Evolutionary conservation across 23 tunicate genomes (phyloP), one percentile per base, ranked within the genome.

Genomic region (Trididemnum clinides): DNA sequence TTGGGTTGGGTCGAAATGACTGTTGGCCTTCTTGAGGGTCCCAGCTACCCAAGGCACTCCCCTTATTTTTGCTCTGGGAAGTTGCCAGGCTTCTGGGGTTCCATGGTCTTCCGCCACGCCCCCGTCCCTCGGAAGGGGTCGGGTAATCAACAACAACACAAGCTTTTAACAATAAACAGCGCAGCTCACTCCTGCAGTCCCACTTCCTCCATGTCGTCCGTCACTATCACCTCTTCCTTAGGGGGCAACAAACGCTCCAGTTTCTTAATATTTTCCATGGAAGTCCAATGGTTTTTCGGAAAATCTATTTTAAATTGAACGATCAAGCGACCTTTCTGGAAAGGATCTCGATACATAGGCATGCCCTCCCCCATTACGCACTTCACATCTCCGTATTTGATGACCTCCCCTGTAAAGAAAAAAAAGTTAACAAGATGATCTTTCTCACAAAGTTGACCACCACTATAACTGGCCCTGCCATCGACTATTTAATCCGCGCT

Each of bases 341-440:
- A 96, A 0, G 99, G 99, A 75, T 96, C 91, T 6, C 97, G 90
- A 66, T 96, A 85, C 1, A 91, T 77, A 12, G 99, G 99, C 99
- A 96, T 96, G 34, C 99, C 99, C 73, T 96, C 99, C 10, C 91
- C 99, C 87, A 88, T 69, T 0, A 93, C 93, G 63, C 92, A 93
- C 74, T 93, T 93, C 33, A 93, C 63, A 57, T 84, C 90, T 5
- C 84, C 87, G 82, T 84, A 85, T 73, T 93, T 85, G 18, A 88
- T 88, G 51, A 93, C 98, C 44, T 93, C 98, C 18, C 98, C 95
- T 90, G 81, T 6, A 33, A 69, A 69, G 7, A 69, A 29, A 29
- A 7, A 29, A 6, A 12, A 19, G 25, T n/a, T n/a, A n/a, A n/a
- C n/a, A n/a, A n/a, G n/a, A n/a, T n/a, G n/a, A n/a, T n/a, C n/a